Conservation (phyloP, 2,888 invertebrate species). For the Sinelater perroti region DNA sequence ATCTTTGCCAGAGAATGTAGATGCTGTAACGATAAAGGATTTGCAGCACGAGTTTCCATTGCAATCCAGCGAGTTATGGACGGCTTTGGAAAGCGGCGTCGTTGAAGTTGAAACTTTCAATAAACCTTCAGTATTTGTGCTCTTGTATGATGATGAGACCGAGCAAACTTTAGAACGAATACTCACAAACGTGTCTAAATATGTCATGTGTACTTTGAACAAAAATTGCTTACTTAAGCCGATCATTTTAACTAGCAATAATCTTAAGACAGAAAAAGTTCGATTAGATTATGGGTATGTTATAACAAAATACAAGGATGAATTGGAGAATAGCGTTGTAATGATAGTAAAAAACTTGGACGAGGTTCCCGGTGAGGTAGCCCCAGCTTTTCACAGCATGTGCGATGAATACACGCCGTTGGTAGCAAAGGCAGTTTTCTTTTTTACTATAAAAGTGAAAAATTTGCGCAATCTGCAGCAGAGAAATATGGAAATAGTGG, state of each 20-base stretch:
- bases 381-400: slow-evolving; percentile 66
- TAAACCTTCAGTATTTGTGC: slow-evolving; percentile 57
- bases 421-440: slow-evolving; percentile 57
- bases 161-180: slow-evolving; percentile 46
- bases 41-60: slow-evolving; percentile 49
- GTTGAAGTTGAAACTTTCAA: slow-evolving; percentile 49
- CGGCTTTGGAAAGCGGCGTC: slow-evolving; percentile 53
- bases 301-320: slow-evolving; percentile 46
- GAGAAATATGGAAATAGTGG: slow-evolving; percentile 49
- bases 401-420: slow-evolving; percentile 66
- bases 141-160: slow-evolving; percentile 55
- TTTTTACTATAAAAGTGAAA: slow-evolving; percentile 59
- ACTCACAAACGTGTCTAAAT: slow-evolving; percentile 52
- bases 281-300: slow-evolving; percentile 51
- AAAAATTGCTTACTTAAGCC: slow-evolving; percentile 43
- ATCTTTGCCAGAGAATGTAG: neutral
- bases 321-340: slow-evolving; percentile 48
- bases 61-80: slow-evolving; percentile 57
- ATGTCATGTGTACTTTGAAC: slow-evolving; percentile 50
- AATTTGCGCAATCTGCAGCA: slow-evolving; percentile 42
- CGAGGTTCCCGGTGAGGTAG: slow-evolving; percentile 54
- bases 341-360: slow-evolving; percentile 58
- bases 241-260: slow-evolving; percentile 47
- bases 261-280: slow-evolving; percentile 50
- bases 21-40: slow-evolving; percentile 16